These are phyloP conservation scores for Sandelia bainsii DNA, from an alignment of 2,797 vertebrate species.

Conservation along the genomic window DNA sequence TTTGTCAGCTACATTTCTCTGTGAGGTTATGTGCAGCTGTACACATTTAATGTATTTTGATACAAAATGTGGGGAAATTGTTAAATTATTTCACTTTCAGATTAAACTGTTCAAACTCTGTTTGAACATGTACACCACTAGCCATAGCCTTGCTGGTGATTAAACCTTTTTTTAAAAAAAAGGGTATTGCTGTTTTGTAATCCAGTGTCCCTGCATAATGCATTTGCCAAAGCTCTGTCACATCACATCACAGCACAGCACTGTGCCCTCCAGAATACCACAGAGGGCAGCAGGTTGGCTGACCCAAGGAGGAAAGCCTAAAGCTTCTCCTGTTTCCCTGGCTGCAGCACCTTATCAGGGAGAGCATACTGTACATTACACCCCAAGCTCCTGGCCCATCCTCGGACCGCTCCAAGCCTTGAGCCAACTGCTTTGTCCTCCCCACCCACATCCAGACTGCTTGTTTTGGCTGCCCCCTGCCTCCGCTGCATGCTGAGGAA, in stretches of 20 bases:
- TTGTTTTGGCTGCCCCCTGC: constrained; percentile 31
- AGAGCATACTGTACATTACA: constrained; percentile 78
- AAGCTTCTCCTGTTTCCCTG: constrained; percentile 74
- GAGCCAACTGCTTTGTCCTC: constrained; percentile 55
- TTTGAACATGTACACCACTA: too few relatives aligned
- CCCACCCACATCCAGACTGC: constrained; percentile 26
- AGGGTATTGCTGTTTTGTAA: constrained; percentile 14
- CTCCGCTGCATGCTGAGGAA: constrained; percentile 37
- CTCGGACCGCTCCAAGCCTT: constrained; percentile 33
- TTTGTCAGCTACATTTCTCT: too few relatives aligned
- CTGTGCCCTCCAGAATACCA: constrained; percentile 67
- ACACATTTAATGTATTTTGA: too few relatives aligned
- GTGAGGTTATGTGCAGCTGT: too few relatives aligned
- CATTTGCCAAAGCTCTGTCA: constrained; percentile 30
- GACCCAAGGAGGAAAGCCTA: constrained; percentile 74
- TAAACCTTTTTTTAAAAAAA: background rate
- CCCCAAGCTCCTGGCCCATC: constrained; percentile 61
- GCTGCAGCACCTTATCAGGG: constrained; percentile 60
- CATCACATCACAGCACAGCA: constrained; percentile 28
- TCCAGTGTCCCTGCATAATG: constrained; percentile 22
- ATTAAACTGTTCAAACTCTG: too few relatives aligned
- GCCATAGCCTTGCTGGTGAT: too few relatives aligned
- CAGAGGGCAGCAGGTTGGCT: constrained; percentile 69
- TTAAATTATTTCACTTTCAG: too few relatives aligned
- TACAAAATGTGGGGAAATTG: too few relatives aligned